Base-by-base conservation (phyloP, 1,140 invertebrate species). In the Leptinotarsa defecta region DNA sequence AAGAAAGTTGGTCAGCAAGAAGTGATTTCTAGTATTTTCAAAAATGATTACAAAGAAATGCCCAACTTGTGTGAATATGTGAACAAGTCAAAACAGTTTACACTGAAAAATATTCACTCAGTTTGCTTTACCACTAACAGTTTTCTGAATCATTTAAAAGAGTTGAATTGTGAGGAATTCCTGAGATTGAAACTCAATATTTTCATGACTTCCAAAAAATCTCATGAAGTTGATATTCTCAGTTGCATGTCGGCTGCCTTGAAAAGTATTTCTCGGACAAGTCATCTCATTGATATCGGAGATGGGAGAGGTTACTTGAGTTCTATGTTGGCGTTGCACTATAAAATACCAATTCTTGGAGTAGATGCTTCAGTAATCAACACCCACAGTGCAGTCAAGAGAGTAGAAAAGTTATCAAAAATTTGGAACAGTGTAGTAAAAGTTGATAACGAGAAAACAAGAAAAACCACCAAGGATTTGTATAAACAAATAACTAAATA, bases 251-350 rank as follows among this genome's bases (percentile, higher is more conserved):
- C 77, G 6, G 77, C 81, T 22, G 76, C 79, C 11, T 78, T 88
- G 13, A 83, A 80, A 77, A 71, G 86, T 13, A 75, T 87, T 57
- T 77, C 75, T 17, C 77, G 83, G 75, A 80, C 86, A 1, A 81
- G 83, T 0, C 87, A 89, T 82, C 88, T 95, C 76, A 89, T 96
- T 62, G 95, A 97, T 86, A 90, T 94, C 48, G 95, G 95, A 0
- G 95, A 95, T 85, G 95, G 95, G 1, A 94, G 94, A 85, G 95
- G 94, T 1, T 95, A 96, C 86, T 86, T 96, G 1, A 93, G 93
- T 48, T 91, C 91, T 0, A 88, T 92, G 71, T 85, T 97, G 64
- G 89, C 92, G 1, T 88, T 95, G 4, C 88, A 91, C 73, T 91
- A 93, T 86, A 84, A 89, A 8, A 85, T 94, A 68, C 90, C 91